A percentile compares a stretch with the other conserved stretches of the same genome.
Conservation (phyloP, 64 coral and sea anemone species). For the Astreopora myriophthalma region DNA sequence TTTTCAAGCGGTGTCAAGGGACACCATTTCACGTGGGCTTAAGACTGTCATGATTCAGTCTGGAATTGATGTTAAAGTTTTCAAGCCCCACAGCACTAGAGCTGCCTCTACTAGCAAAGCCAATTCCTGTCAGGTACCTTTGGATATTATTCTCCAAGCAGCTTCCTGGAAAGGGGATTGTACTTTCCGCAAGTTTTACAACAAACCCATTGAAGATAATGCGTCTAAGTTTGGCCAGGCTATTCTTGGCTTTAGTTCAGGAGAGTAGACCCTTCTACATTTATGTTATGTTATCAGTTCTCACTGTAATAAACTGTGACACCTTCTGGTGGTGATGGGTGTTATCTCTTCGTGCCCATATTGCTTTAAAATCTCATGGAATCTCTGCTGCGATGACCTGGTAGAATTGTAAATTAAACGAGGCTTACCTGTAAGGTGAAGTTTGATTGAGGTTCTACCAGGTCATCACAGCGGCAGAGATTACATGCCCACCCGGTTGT, state of each 20-base stretch:
- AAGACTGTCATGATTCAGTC: constrained; percentile 35
- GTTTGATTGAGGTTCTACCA: background rate
- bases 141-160: background rate
- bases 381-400: background rate
- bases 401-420: background rate
- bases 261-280: background rate
- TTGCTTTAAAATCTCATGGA: too few relatives aligned
- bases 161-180: background rate
- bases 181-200: background rate
- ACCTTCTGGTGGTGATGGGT: background rate
- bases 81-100: background rate
- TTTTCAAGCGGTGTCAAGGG: constrained; percentile 8
- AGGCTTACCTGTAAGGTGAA: background rate
- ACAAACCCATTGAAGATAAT: background rate
- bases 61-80: constrained; percentile 1
- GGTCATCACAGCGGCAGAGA: background rate
- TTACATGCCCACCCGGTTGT: too few relatives aligned
- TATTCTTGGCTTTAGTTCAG: background rate
- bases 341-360: background rate
- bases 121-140: background rate
- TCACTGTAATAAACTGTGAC: background rate
- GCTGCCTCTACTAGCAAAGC: constrained; percentile 3
- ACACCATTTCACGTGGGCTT: constrained; percentile 37
- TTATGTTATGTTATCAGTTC: background rate
- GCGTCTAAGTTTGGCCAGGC: background rate